phyloP scores from a whole-genome alignment of 2,797 vertebrate genomes.

The Loriculus beryllinus region DNA sequence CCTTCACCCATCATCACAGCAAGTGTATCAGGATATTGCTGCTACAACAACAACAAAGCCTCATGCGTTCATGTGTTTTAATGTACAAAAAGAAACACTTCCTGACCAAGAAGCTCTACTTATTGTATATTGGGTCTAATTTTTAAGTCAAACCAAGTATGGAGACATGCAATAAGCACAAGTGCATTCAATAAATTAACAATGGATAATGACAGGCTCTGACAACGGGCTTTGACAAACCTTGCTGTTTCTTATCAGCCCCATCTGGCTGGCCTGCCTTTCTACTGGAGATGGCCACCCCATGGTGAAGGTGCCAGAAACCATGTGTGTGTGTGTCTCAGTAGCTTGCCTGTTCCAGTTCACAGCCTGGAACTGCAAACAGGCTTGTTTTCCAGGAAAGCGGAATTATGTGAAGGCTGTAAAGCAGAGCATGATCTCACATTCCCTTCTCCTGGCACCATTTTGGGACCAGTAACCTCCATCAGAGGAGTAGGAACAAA shows the following conservation, averaged over 20 bases:
- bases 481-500: background rate
- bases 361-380: background rate
- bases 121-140: background rate
- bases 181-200: background rate
- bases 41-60: background rate
- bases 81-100: constrained; percentile 42
- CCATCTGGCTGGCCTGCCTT: background rate
- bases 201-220: background rate
- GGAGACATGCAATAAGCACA: background rate
- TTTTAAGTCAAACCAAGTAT: background rate
- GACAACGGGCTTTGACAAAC: background rate
- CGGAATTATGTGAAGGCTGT: background rate
- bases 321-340: background rate
- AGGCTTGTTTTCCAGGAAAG: background rate
- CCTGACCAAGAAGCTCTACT: background rate
- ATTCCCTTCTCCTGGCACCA: background rate
- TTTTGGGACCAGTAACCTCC: background rate
- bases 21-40: background rate
- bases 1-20: background rate
- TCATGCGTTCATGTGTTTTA: background rate
- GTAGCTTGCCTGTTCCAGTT: background rate
- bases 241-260: background rate
- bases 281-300: background rate
- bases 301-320: background rate
- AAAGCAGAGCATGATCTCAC: background rate